Percentiles rank a stretch among this genome's conserved stretches.
Conservation (phyloP, 2,797 vertebrate genomes). For the Silurus lanzhouensis region DNA sequence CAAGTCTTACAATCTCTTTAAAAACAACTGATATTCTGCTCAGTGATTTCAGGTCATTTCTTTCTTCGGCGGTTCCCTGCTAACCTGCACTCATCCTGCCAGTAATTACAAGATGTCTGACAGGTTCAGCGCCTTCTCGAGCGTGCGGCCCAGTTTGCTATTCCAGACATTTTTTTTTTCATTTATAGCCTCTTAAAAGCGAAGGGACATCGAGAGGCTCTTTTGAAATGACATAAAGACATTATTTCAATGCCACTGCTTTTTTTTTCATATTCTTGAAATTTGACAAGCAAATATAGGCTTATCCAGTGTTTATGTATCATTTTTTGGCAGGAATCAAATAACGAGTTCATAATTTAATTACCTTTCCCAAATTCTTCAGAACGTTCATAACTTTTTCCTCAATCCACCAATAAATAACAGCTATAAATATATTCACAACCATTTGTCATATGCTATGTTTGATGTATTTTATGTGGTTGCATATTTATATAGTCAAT, state of each 20-base stretch:
- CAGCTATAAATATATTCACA: background rate
- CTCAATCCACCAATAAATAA: background rate
- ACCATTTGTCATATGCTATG: background rate
- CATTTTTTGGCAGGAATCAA: background rate
- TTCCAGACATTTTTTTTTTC: background rate
- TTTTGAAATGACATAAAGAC: constrained; percentile 12
- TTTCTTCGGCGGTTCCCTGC: background rate
- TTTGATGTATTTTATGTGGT: constrained; percentile 6
- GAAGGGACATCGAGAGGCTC: background rate
- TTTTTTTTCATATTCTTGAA: constrained; percentile 1
- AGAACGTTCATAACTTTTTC: background rate
- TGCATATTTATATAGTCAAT: background rate
- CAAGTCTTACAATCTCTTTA: background rate
- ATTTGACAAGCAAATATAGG: background rate
- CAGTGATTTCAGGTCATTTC: constrained; percentile 5
- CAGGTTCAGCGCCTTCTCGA: constrained; percentile 13
- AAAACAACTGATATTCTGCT: constrained; percentile 15
- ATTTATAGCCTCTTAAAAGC: constrained; percentile 18
- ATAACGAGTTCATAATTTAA: background rate
- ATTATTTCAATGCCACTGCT: constrained; percentile 5
- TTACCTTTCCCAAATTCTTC: background rate
- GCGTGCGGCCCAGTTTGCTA: background rate
- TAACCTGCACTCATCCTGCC: background rate
- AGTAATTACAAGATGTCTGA: constrained; percentile 19
- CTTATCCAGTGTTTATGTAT: background rate